Conservation (phyloP, 2,797 vertebrate genomes). For the Argentina silus region DNA sequence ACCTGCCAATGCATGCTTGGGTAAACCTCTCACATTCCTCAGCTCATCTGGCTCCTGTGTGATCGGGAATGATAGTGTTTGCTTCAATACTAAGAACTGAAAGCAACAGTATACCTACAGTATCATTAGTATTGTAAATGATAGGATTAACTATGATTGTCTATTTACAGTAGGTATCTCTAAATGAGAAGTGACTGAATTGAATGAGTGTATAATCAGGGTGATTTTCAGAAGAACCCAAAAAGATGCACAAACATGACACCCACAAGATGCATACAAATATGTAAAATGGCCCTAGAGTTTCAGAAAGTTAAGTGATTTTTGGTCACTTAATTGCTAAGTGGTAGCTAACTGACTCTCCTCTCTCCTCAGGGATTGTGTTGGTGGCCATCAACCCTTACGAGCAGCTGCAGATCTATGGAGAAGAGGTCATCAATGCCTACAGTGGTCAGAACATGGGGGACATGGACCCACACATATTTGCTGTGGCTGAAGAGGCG, state of each 20-base stretch:
- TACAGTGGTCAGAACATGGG: slow-evolving; percentile 96
- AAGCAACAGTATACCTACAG: neutral
- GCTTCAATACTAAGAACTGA: neutral
- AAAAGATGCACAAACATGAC: no score
- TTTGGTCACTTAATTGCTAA: neutral
- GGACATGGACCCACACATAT: slow-evolving; percentile 98
- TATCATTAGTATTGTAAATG: neutral
- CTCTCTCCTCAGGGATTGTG: slow-evolving; percentile 84
- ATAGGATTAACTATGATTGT: no score
- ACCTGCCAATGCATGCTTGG: slow-evolving; percentile 8
- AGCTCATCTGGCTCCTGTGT: neutral
- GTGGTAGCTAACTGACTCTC: neutral
- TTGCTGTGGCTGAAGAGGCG: slow-evolving; percentile 93
- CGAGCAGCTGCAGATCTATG: slow-evolving; percentile 92
- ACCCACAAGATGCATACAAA: neutral
- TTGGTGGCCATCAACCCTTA: slow-evolving; percentile 98
- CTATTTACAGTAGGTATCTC: neutral
- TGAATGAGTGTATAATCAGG: no score
- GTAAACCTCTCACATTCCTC: neutral
- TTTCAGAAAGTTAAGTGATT: neutral
- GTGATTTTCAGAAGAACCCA: neutral
- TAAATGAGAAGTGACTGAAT: no score
- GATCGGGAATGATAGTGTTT: neutral
- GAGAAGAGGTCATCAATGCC: slow-evolving; percentile 94
- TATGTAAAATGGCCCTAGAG: no score